A percentile compares a stretch with the other conserved stretches of the same genome.
Conservation (phyloP, 2,888 invertebrate species). For the Beris morrisii region DNA sequence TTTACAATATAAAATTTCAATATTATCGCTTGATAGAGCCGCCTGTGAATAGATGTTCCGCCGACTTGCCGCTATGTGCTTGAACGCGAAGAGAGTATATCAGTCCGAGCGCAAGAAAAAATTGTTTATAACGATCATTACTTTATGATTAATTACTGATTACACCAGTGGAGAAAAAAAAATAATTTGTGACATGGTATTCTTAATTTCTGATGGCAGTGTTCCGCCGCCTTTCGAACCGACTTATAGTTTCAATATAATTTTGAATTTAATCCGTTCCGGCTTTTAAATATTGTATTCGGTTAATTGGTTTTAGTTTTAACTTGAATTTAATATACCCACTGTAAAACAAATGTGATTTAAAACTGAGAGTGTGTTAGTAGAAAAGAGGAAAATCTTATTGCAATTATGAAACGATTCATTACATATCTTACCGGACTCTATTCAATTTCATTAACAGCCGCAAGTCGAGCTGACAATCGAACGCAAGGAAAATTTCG, state of each 20-base stretch:
- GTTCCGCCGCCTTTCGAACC: too few relatives aligned
- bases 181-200: constrained; percentile 13
- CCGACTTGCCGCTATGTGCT: too few relatives aligned
- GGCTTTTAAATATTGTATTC: too few relatives aligned
- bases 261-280: too few relatives aligned
- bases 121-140: constrained; percentile 16
- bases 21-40: too few relatives aligned
- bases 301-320: too few relatives aligned
- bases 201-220: neutral
- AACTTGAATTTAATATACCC: too few relatives aligned
- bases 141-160: constrained; percentile 23
- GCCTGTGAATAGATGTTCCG: too few relatives aligned
- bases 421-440: constrained; percentile 15
- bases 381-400: constrained; percentile 3
- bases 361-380: neutral
- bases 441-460: constrained; percentile 10
- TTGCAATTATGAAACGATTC: constrained; percentile 14
- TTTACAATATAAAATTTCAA: too few relatives aligned
- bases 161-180: neutral
- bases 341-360: too few relatives aligned
- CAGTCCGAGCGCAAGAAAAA: neutral
- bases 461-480: constrained; percentile 14
- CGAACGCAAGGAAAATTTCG: constrained; percentile 21
- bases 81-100: too few relatives aligned
- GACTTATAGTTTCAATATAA: too few relatives aligned